phyloP scores from a whole-genome alignment of 2,113 vertebrate species.

The Rhea pennata region DNA sequence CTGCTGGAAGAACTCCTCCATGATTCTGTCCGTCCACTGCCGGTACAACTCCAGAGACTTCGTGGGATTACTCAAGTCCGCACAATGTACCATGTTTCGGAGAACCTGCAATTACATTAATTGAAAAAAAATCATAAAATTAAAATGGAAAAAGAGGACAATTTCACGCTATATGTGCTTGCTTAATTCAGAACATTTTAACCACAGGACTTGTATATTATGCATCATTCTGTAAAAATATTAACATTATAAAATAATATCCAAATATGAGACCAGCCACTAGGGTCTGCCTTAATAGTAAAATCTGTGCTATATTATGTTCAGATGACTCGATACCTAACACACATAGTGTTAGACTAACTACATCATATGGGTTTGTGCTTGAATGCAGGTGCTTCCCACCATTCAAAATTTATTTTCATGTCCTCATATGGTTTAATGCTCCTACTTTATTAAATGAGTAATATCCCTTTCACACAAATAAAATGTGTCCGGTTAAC shows the following conservation, averaged over 20 bases:
- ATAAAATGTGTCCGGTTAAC: background rate
- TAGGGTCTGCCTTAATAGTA: background rate
- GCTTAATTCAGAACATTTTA: slow-evolving; percentile 1
- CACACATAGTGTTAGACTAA: background rate
- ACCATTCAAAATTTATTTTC: background rate
- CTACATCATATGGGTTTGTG: background rate
- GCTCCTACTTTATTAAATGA: background rate
- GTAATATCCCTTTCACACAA: background rate
- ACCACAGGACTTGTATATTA: background rate
- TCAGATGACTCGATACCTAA: background rate
- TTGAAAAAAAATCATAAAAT: slow-evolving; percentile 15
- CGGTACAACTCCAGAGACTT: slow-evolving; percentile 96
- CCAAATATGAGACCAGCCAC: background rate
- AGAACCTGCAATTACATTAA: slow-evolving; percentile 84
- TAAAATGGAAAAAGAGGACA: background rate
- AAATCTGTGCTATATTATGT: rapidly evolving
- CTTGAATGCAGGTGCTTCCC: slow-evolving; percentile 33
- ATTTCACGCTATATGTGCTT: background rate
- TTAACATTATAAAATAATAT: background rate
- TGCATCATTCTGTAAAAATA: background rate
- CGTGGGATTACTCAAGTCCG: slow-evolving; percentile 96
- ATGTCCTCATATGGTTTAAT: background rate
- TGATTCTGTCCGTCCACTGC: slow-evolving; percentile 98
- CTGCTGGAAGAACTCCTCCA: slow-evolving; percentile 99
- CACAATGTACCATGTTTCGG: slow-evolving; percentile 98